A percentile compares a stretch with the other conserved stretches of the same genome.
These are phyloP conservation scores for Ditylenchus dipsaci DNA, from an alignment of 1,140 invertebrate genomes.

Conservation along the genomic window DNA sequence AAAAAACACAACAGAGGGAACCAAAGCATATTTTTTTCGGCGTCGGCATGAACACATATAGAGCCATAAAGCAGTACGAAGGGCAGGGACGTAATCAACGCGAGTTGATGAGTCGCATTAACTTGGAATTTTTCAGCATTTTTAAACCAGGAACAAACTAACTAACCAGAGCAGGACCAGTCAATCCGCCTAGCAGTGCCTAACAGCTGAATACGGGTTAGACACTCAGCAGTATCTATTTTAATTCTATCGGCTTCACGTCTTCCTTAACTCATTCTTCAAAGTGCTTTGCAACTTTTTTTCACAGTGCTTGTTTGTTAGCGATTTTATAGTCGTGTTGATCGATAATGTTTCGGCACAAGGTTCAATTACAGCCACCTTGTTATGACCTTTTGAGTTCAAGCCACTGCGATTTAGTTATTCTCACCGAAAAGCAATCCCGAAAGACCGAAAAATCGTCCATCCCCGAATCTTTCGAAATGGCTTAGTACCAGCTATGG, in stretches of 20 bases:
- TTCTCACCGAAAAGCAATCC: slow-evolving; percentile 64
- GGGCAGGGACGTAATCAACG: too few relatives aligned
- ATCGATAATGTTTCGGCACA: too few relatives aligned
- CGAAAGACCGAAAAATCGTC: slow-evolving; percentile 62
- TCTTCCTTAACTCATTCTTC: slow-evolving; percentile 81
- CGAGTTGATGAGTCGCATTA: too few relatives aligned
- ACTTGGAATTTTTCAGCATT: too few relatives aligned
- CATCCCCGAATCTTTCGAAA: slow-evolving; percentile 73
- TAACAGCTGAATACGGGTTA: slow-evolving; percentile 29
- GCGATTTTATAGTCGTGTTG: slow-evolving; percentile 74
- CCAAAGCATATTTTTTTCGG: too few relatives aligned
- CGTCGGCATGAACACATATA: too few relatives aligned
- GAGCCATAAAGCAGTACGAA: too few relatives aligned
- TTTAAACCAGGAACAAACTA: background rate
- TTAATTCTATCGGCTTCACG: slow-evolving; percentile 74
- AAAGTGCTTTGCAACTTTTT: slow-evolving; percentile 84
- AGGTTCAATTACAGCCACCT: too few relatives aligned
- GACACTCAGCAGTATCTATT: slow-evolving; percentile 62
- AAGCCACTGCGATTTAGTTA: slow-evolving; percentile 71
- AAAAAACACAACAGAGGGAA: too few relatives aligned
- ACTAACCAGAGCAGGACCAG: slow-evolving; percentile 13
- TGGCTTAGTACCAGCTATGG: slow-evolving; percentile 80
- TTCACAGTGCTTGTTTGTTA: slow-evolving; percentile 84
- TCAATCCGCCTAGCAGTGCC: background rate
- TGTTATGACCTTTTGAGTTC: slow-evolving; percentile 82